Base-by-base conservation (phyloP, 2,888 invertebrate species). In the Sphecodes monilicornis region DNA sequence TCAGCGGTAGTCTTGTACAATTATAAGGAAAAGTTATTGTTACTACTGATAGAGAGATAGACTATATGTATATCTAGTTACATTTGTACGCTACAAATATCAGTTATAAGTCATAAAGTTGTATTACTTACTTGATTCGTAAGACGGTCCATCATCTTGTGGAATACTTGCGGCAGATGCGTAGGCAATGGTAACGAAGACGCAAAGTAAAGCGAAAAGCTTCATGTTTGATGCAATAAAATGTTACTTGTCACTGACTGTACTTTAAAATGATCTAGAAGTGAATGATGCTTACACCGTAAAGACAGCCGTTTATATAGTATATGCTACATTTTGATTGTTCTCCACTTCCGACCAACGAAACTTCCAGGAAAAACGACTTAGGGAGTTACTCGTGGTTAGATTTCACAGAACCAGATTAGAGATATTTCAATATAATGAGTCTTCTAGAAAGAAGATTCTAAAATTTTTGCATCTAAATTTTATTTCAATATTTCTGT, bases 81-180 rank as follows among this genome's bases (percentile, higher is more conserved):
- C n/a, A n/a, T n/a, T n/a, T n/a, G n/a, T n/a, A n/a, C n/a, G n/a
- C n/a, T n/a, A n/a, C n/a, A n/a, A n/a, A n/a, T n/a, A n/a, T n/a
- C n/a, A n/a, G n/a, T n/a, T n/a, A n/a, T n/a, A n/a, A n/a, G 36
- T 69, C 8, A 16, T 43, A 22, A 29, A 41, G 41, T n/a, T 46
- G 13, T 39, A 64, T 22, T 76, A 75, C 84, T 88, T 26, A 89
- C 89, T 57, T 5, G 85, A 10, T 73, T 89, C 84, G 36, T 86
- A 84, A 68, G 57, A 72, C 39, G 87, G 80, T 4, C 68, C 89
- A 36, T 84, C 88, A 69, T 85, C 85, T 16, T 77, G 36, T 1
- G 82, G 71, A 1, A 41, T 10, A 26, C 72, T 69, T 3, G 10
- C 50, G 2, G 82, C 76, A 10, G 66, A 78, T 13, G 32, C 78